Base-by-base conservation (phyloP, 2,888 invertebrate species). In the Bellardia pandia region DNA sequence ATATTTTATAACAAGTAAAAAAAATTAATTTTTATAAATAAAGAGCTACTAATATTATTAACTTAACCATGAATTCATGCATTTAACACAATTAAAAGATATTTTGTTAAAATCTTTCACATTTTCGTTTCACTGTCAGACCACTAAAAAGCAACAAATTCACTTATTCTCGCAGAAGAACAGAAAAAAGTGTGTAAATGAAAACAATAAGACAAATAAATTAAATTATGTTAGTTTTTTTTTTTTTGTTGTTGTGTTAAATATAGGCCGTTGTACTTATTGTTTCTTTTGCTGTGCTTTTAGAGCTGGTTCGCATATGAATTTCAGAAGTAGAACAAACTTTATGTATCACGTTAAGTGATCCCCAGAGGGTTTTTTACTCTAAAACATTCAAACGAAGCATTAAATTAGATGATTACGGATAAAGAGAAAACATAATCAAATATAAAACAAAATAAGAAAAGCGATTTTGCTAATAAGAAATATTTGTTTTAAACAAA, bases 381-480 rank as follows among this genome's bases (percentile, higher is more conserved):
- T 75, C 66, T 53, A 23, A 64, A 72, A 68, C 74, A 77, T 72
- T 72, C 40, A 82, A 79, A 75, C 60, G n/a, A 80, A 66, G 30
- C 72, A 80, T 80, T 86, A 84, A 80, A 77, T 80, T 84, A 80
- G 33, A 80, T 76, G 72, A 80, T 66, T 72, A 68, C 37, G 40
- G n/a, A 72, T 48, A 78, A 60, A 53, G 13, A 71, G 40, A 76
- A 68, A n/a, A 69, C 9, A 56, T 56, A 23, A 56, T 53, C 51
- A 53, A 71, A 71, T 11, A 30, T 13, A 3, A 37, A 66, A 66
- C 16, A 68, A 45, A 23, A 56, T 30, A 37, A 71, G 9, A 16
- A n/a, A 56, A 45, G 53, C 40, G 33, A 48, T 76, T 69, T 62
- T 23, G 30, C 69, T 76, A 42, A 69, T 60, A 69, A 16, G 40